Evolutionary conservation across 37 sponge, comb jelly and placozoan genomes (phyloP).

Genomic region (Dysidea cf. avara): DNA sequence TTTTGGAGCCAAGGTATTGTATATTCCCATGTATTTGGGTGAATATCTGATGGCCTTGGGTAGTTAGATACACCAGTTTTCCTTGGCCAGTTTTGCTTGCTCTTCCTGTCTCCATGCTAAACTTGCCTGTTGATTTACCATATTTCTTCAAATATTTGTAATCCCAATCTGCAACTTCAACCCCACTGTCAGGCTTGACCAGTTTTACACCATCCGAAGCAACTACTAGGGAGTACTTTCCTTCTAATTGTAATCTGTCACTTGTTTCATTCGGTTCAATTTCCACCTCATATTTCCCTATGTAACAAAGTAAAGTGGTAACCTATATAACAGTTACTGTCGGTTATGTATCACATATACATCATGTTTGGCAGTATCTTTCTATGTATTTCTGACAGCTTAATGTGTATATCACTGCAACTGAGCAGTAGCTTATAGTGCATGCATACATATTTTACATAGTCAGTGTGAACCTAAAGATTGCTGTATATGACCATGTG

Average conservation of each 20-base stretch:
- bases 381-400: no score
- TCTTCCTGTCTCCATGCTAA: conserved; percentile 59
- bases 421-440: no score
- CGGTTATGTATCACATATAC: no score
- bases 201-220: conserved; percentile 22
- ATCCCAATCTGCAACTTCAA: conserved; percentile 21
- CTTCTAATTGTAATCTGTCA: conserved; percentile 24
- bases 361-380: no score
- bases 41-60: conserved; percentile 63
- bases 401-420: no score
- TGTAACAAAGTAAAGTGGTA: neutral
- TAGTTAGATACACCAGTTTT: conserved; percentile 34
- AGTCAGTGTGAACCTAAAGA: no score
- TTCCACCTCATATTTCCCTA: conserved; percentile 45
- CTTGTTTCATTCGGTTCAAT: conserved; percentile 51
- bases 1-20: conserved; percentile 17
- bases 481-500: no score
- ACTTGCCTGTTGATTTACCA: conserved; percentile 41
- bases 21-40: conserved; percentile 54
- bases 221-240: conserved; percentile 43
- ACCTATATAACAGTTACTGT: no score
- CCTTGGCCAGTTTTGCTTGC: conserved; percentile 17
- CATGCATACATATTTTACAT: no score
- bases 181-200: conserved; percentile 8
- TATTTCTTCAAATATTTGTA: conserved; percentile 56